Percentiles rank a stretch among this genome's conserved stretches.
These are phyloP conservation scores for Eptesicus fuscus DNA, from an alignment of 2,113 vertebrate species.

Conservation along the genomic window DNA sequence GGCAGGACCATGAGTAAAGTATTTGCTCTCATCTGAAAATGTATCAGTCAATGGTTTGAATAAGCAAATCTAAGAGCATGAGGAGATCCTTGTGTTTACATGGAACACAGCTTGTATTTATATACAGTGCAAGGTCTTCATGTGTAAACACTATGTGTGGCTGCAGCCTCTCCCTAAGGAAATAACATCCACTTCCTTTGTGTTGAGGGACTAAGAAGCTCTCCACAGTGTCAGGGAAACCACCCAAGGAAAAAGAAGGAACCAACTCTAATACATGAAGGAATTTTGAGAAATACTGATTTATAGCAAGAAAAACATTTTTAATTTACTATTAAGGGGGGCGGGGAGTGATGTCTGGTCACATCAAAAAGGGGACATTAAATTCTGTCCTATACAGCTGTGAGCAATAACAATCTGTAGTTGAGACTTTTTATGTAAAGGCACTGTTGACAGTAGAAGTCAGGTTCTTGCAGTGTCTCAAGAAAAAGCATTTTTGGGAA, in stretches of 20 bases:
- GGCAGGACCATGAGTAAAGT: neutral
- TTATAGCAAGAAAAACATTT: neutral
- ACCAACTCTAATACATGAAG: neutral
- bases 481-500: neutral
- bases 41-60: neutral
- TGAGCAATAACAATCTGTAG: neutral
- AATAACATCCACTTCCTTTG: neutral
- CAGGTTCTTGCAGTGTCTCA: neutral
- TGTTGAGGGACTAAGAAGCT: neutral
- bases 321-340: neutral
- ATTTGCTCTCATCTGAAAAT: neutral
- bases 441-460: neutral
- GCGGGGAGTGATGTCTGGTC: neutral
- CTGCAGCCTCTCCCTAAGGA: neutral
- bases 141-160: neutral
- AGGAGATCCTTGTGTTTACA: neutral
- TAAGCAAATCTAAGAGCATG: neutral
- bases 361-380: neutral
- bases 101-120: neutral
- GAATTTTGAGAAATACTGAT: neutral
- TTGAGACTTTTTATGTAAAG: neutral
- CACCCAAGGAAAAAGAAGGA: neutral
- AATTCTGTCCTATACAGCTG: neutral
- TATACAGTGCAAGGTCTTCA: neutral
- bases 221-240: neutral